Conservation (phyloP, 1,140 invertebrate species). For the Penaeus chinensis region DNA sequence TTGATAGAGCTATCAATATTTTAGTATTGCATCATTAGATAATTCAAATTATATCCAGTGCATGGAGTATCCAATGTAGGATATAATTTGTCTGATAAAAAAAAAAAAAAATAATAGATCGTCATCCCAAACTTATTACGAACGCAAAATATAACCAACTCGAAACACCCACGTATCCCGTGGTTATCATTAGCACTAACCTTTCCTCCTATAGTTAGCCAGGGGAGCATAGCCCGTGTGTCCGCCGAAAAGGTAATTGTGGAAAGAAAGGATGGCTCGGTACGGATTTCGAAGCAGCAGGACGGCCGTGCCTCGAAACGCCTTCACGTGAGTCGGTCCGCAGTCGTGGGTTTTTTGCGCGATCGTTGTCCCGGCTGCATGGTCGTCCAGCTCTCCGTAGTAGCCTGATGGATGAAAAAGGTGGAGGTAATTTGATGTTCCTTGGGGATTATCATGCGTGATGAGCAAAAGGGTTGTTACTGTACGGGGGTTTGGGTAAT, state of each 20-base stretch:
- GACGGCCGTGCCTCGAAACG: constrained; percentile 65
- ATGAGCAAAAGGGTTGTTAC: too few species aligned
- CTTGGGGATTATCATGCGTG: too few species aligned
- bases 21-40: too few species aligned
- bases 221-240: constrained; percentile 65
- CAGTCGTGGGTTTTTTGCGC: constrained; percentile 67
- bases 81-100: neutral
- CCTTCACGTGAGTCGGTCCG: constrained; percentile 30
- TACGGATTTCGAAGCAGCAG: constrained; percentile 68
- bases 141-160: too few species aligned
- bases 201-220: constrained; percentile 57
- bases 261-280: constrained; percentile 67
- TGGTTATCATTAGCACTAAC: constrained; percentile 20
- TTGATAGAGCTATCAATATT: too few species aligned
- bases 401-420: constrained; percentile 36
- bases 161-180: neutral
- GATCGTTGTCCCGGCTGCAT: constrained; percentile 66
- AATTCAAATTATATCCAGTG: neutral
- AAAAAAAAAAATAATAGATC: too few species aligned
- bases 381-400: constrained; percentile 65
- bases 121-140: too few species aligned
- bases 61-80: neutral
- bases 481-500: too few species aligned
- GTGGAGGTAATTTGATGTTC: too few species aligned
- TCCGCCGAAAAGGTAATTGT: constrained; percentile 67